A percentile compares a stretch with the other conserved stretches of the same genome.
Evolutionary conservation across 2,888 invertebrate genomes (phyloP).

Genomic region (Heliconius ethilla): DNA sequence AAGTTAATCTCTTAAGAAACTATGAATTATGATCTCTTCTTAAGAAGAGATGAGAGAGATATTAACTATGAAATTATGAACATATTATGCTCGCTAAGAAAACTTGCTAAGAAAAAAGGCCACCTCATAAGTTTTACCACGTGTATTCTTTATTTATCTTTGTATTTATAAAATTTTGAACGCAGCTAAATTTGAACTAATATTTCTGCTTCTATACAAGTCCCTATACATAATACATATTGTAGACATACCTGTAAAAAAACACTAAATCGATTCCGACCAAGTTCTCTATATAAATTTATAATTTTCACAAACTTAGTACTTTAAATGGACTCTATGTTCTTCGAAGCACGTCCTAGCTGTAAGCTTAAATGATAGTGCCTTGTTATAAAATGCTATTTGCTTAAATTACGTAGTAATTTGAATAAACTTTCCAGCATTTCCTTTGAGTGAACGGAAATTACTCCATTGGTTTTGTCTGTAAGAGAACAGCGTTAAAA

Average conservation of each 20-base stretch:
- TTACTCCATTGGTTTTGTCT: conserved; percentile 24
- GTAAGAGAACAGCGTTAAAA: background rate
- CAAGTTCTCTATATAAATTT: background rate
- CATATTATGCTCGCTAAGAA: too few species aligned
- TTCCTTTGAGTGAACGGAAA: conserved; percentile 22
- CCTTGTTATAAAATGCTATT: conserved; percentile 23
- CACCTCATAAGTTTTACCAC: background rate
- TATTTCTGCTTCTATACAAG: too few species aligned
- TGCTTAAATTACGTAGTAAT: conserved; percentile 18
- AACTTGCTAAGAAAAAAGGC: background rate
- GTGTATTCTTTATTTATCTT: background rate
- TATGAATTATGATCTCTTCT: too few species aligned
- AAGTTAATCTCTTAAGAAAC: too few species aligned
- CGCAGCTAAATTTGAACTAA: too few species aligned
- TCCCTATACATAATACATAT: too few species aligned
- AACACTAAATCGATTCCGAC: background rate
- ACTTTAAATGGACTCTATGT: conserved; percentile 7
- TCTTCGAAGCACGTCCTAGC: conserved; percentile 13
- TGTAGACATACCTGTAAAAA: background rate
- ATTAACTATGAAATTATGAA: too few species aligned
- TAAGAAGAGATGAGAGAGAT: too few species aligned
- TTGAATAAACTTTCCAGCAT: conserved; percentile 9
- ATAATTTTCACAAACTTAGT: conserved; percentile 1
- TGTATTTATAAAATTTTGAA: too few species aligned
- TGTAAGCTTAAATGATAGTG: conserved; percentile 19